Evolutionary conservation across 2,797 vertebrate species (phyloP).

Genomic region (Xiphophorus birchmanni): DNA sequence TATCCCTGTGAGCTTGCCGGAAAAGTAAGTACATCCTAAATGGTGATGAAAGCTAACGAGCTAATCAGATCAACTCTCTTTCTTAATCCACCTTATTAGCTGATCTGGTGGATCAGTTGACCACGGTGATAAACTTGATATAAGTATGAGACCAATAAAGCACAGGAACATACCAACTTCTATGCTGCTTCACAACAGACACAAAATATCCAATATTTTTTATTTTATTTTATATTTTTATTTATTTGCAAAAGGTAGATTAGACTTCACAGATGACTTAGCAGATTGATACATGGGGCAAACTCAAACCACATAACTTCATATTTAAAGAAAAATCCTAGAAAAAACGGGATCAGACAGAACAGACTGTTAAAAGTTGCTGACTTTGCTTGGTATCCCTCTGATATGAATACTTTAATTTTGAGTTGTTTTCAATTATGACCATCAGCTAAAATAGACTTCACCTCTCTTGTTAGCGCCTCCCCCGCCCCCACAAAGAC

Average conservation of each 20-base stretch:
- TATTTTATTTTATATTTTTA: neutral
- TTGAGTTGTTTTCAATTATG: neutral
- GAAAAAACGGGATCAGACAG: neutral
- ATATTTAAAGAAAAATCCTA: neutral
- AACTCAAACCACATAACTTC: neutral
- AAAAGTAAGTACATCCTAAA: neutral
- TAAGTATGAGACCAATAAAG: neutral
- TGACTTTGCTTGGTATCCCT: neutral
- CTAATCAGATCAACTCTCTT: neutral
- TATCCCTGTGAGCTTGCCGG: neutral
- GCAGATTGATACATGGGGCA: neutral
- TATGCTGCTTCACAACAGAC: neutral
- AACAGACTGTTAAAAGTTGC: neutral
- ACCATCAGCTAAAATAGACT: neutral
- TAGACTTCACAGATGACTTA: neutral
- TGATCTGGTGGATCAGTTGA: neutral
- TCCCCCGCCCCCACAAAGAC: too few relatives aligned
- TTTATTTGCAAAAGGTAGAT: neutral
- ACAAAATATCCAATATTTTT: neutral
- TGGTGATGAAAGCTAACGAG: neutral
- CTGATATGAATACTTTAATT: neutral
- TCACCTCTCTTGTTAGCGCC: neutral
- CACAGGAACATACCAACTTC: neutral
- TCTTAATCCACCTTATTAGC: neutral
- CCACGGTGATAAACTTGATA: neutral